Percentiles rank a stretch among this genome's conserved stretches.
These are phyloP conservation scores for Altica lythri DNA, from an alignment of 2,888 invertebrate species.

Conservation along the genomic window DNA sequence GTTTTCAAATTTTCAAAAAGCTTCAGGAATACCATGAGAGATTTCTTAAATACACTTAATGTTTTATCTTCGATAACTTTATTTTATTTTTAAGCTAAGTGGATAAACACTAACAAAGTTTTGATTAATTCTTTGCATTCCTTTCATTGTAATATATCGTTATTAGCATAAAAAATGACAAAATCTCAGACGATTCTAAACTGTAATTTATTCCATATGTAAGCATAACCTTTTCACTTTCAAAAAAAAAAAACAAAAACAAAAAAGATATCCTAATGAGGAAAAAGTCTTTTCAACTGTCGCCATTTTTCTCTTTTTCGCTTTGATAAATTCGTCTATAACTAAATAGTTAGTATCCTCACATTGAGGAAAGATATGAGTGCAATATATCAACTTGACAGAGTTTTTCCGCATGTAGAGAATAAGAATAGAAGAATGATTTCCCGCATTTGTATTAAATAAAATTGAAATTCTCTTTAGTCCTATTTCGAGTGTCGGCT, in stretches of 20 bases:
- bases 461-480: slow-evolving; percentile 30
- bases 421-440: slow-evolving; percentile 28
- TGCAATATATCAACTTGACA: slow-evolving; percentile 25
- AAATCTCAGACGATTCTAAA: too few relatives aligned
- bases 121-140: too few relatives aligned
- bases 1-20: too few relatives aligned
- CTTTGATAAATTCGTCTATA: slow-evolving; percentile 24
- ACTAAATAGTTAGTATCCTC: slow-evolving; percentile 24
- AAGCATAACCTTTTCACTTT: slow-evolving; percentile 9
- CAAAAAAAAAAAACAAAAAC: too few relatives aligned
- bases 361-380: slow-evolving; percentile 19
- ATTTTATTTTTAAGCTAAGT: too few relatives aligned
- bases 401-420: slow-evolving; percentile 30
- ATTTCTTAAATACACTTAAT: too few relatives aligned
- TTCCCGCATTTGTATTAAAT: slow-evolving; percentile 28
- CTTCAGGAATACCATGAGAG: too few relatives aligned
- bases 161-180: too few relatives aligned
- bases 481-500: slow-evolving; percentile 26
- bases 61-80: too few relatives aligned
- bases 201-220: background rate
- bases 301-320: slow-evolving; percentile 14
- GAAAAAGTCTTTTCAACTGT: slow-evolving; percentile 12
- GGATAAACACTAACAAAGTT: too few relatives aligned
- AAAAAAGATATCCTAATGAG: slow-evolving; percentile 14
- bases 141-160: too few relatives aligned